Percentiles rank a stretch among this genome's conserved stretches.
These are phyloP conservation scores for Paramisgurnus dabryanus DNA, from an alignment of 2,113 vertebrate species.

Conservation along the genomic window DNA sequence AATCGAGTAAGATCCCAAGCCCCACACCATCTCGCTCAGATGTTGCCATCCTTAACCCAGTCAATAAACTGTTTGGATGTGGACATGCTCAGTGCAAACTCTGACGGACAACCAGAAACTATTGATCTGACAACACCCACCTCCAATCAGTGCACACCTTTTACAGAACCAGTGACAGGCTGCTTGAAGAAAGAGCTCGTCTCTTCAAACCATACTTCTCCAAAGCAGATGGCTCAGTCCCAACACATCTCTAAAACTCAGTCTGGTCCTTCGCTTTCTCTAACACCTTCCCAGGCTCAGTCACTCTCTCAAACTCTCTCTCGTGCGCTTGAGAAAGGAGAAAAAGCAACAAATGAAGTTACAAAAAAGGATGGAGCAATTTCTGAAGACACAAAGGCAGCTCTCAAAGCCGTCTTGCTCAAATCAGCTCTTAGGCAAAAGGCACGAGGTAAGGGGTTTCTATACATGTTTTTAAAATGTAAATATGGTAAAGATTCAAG, in stretches of 20 bases:
- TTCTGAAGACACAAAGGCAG: constrained; percentile 91
- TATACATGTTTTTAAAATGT: neutral
- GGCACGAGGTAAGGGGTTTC: constrained; percentile 75
- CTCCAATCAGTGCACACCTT: constrained; percentile 63
- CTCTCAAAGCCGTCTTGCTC: constrained; percentile 87
- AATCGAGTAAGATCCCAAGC: constrained; percentile 53
- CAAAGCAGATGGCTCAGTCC: constrained; percentile 52
- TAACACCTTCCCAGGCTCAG: constrained; percentile 72
- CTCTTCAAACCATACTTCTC: constrained; percentile 20
- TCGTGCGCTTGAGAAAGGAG: constrained; percentile 70
- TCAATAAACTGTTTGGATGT: constrained; percentile 77
- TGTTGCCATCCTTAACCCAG: constrained; percentile 63
- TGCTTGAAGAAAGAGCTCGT: constrained; percentile 55
- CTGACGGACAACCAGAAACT: constrained; percentile 79
- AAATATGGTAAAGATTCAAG: too few relatives aligned
- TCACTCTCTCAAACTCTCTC: constrained; percentile 74
- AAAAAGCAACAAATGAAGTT: constrained; percentile 62
- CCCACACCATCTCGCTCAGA: constrained; percentile 52
- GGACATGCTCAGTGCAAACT: constrained; percentile 90
- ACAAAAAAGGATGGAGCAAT: constrained; percentile 87
- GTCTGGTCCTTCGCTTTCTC: constrained; percentile 67
- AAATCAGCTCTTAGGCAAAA: constrained; percentile 88
- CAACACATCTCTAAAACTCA: constrained; percentile 57
- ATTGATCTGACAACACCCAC: constrained; percentile 82
- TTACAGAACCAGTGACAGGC: constrained; percentile 64